phyloP scores from a whole-genome alignment of 2,888 invertebrate genomes.

The Sarcophaga carnaria region DNA sequence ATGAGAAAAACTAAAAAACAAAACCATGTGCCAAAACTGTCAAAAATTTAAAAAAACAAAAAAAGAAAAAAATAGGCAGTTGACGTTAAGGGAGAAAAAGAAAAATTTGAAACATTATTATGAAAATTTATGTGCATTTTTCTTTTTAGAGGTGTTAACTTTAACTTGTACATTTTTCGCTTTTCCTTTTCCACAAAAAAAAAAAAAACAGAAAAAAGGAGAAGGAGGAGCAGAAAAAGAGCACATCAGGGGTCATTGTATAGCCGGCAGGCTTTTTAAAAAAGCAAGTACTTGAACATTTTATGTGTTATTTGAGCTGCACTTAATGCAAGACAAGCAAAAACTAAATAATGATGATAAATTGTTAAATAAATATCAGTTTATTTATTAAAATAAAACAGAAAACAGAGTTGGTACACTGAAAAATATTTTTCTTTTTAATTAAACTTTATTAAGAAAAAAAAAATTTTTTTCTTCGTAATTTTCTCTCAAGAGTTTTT shows the following conservation, averaged over 20 bases:
- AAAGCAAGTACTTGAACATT: background rate
- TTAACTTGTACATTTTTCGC: background rate
- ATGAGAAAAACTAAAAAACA: slow-evolving; percentile 31
- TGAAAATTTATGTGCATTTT: background rate
- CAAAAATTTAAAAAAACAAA: slow-evolving; percentile 43
- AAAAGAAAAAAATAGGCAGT: background rate
- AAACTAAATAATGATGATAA: background rate
- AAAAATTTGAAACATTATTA: background rate
- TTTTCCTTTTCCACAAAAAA: background rate
- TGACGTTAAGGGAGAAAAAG: background rate
- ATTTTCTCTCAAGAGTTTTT: too few species aligned
- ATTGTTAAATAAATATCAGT: background rate
- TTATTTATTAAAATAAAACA: background rate
- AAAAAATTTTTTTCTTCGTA: too few species aligned
- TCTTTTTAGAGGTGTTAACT: background rate
- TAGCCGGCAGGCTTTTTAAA: slow-evolving; percentile 27
- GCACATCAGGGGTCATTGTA: slow-evolving; percentile 29
- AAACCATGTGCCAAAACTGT: slow-evolving; percentile 54
- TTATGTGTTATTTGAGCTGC: slow-evolving; percentile 5
- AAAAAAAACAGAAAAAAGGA: background rate
- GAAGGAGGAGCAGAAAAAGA: too few species aligned
- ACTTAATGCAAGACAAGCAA: slow-evolving; percentile 8
- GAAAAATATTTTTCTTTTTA: too few species aligned
- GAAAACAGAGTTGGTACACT: too few species aligned
- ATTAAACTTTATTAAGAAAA: too few species aligned